Evolutionary conservation across 1,140 invertebrate species (phyloP), one percentile per base, ranked within the genome.

Genomic region (Diorhabda sublineata): DNA sequence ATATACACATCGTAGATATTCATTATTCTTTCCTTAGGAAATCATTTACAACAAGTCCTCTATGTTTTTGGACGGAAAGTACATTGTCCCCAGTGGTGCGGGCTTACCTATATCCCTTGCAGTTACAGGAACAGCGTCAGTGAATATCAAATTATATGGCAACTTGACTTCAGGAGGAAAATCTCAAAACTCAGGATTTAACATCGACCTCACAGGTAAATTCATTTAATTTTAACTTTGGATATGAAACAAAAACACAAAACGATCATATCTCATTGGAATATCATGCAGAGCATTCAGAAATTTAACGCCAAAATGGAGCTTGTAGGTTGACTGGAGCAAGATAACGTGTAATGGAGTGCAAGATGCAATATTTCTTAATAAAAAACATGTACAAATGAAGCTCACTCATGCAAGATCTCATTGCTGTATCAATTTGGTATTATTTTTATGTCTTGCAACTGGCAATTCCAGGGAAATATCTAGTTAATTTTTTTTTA

Each of bases 21-120:
- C 56, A 66, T 72, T 73, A 70, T 69, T 74, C 72, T 75, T 62
- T 76, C 82, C 80, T 8, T 73, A 90, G 85, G 91, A 92, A 83
- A 87, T 93, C 11, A 88, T 87, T 56, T 92, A 91, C 75, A 89
- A 91, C 74, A 92, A 92, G 79, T 90, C 90, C 2, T 86, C 88
- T 0, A 88, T 95, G 79, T 91, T 97, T 76, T 80, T 96, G 43
- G 95, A 97, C 80, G 91, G 89, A 3, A 91, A 90, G 5, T 93
- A 95, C 76, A 89, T 92, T 5, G 87, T 96, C 3, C 93, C 96
- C 0, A 92, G 91, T n/a, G 88, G 88, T 2, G 85, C 88, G 61
- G 96, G 96, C 8, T 79, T 98, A 26, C 95, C 96, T 0, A 80
- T 98, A 42, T 90, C 89, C 45, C 85, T 98, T 67, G 91, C 91